Conservation (phyloP, 92 coral and sea anemone genomes). For the Anthopleura xanthogrammica region DNA sequence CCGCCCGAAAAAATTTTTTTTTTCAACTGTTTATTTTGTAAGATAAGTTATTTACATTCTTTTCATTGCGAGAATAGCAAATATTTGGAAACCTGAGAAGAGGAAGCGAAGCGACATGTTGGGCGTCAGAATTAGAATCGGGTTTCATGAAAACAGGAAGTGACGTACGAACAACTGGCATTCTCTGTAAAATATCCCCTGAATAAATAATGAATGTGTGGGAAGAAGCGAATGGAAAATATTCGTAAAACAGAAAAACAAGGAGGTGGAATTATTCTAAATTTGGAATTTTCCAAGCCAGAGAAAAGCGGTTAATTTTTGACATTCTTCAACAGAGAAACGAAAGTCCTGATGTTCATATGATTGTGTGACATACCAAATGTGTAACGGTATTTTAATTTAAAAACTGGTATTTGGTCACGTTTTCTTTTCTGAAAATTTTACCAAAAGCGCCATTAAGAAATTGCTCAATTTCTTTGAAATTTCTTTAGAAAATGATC, state of each 20-base stretch:
- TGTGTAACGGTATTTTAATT: not conserved
- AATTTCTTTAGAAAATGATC: too few relatives aligned
- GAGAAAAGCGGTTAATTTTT: not conserved
- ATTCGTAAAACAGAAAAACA: not conserved
- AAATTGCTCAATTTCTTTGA: too few relatives aligned
- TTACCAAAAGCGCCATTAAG: too few relatives aligned
- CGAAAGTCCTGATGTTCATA: too few relatives aligned
- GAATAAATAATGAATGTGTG: constrained; percentile 1
- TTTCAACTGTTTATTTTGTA: not conserved
- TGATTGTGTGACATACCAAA: not conserved
- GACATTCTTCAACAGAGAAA: not conserved
- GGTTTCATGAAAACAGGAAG: not conserved
- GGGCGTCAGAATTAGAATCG: not conserved
- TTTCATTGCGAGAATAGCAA: not conserved
- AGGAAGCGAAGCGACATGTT: not conserved
- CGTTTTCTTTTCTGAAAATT: not conserved
- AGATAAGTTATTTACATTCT: not conserved
- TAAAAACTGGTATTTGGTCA: not conserved
- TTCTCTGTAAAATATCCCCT: not conserved
- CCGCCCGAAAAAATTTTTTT: not conserved
- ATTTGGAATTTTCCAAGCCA: not conserved
- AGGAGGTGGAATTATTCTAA: not conserved
- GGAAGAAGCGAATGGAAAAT: not conserved
- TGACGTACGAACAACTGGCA: not conserved
- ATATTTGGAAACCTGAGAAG: not conserved